Evolutionary conservation across 1,140 invertebrate genomes (phyloP).

Genomic region (Periplaneta americana): DNA sequence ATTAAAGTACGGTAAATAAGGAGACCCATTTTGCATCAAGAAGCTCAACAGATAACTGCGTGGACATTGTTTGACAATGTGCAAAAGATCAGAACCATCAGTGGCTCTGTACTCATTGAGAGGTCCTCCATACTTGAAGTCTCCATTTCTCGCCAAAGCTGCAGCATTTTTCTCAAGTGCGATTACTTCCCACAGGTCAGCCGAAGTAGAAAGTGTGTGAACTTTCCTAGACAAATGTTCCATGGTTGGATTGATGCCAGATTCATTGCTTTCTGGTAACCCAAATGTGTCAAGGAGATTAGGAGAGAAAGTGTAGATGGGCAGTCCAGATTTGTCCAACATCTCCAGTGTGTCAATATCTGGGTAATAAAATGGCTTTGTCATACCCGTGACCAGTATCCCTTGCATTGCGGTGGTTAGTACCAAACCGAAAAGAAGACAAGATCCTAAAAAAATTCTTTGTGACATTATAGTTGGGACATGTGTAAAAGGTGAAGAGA

Average conservation of each 20-base stretch:
- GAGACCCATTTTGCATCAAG: constrained; percentile 28
- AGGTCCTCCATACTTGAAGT: background rate
- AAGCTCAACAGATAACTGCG: constrained; percentile 33
- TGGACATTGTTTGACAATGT: constrained; percentile 38
- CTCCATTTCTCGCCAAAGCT: background rate
- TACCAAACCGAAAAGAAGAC: constrained; percentile 33
- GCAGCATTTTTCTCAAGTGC: background rate
- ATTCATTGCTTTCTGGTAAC: constrained; percentile 9
- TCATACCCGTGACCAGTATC: constrained; percentile 30
- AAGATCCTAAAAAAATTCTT: constrained; percentile 30
- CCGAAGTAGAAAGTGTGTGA: background rate
- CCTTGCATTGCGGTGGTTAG: constrained; percentile 30
- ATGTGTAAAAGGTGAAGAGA: background rate
- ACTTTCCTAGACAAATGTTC: background rate
- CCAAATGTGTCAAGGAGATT: constrained; percentile 31
- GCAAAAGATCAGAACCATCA: constrained; percentile 27
- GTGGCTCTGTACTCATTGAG: constrained; percentile 15
- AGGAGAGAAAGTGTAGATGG: constrained; percentile 27
- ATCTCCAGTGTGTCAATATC: constrained; percentile 35
- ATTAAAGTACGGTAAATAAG: constrained; percentile 26
- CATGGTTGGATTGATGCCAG: too few relatives aligned
- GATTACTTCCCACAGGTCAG: background rate
- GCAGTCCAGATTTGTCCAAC: constrained; percentile 32
- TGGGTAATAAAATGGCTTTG: constrained; percentile 31
- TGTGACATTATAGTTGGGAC: constrained; percentile 14